A percentile compares a stretch with the other conserved stretches of the same genome.
Conservation (phyloP, 2,113 vertebrate genomes). For the Aegotheles bennettii region DNA sequence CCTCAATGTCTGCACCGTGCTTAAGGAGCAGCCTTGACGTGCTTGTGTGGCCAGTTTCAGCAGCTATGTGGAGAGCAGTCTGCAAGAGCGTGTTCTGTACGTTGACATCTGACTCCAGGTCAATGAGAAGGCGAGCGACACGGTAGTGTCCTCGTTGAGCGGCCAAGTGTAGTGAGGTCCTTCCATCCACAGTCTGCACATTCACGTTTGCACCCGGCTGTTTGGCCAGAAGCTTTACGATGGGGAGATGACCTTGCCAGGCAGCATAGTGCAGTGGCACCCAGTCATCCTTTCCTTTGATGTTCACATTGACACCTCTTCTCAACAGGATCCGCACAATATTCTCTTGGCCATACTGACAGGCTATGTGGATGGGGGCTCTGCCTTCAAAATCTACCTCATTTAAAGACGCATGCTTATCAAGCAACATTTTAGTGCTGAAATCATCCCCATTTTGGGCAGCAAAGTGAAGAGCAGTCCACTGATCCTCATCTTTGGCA, state of each 20-base stretch:
- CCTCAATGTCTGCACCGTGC: constrained; percentile 77
- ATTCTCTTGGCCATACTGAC: constrained; percentile 92
- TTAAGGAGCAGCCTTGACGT: constrained; percentile 89
- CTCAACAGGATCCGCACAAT: constrained; percentile 88
- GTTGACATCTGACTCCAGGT: constrained; percentile 80
- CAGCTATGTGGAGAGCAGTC: constrained; percentile 87
- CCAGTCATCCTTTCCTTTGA: constrained; percentile 89
- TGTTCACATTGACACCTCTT: constrained; percentile 76
- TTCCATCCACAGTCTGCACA: constrained; percentile 83
- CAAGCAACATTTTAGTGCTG: constrained; percentile 87
- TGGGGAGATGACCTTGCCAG: constrained; percentile 93
- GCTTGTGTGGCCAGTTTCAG: constrained; percentile 93
- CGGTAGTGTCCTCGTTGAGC: constrained; percentile 93
- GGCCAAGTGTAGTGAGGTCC: constrained; percentile 89
- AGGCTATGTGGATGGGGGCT: constrained; percentile 89
- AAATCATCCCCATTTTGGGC: constrained; percentile 91
- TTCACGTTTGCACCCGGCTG: constrained; percentile 82
- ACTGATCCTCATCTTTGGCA: constrained; percentile 93
- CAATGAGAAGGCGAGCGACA: constrained; percentile 89
- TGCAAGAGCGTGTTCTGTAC: constrained; percentile 64
- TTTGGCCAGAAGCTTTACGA: constrained; percentile 90
- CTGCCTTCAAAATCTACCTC: constrained; percentile 91
- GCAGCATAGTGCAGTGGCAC: constrained; percentile 89
- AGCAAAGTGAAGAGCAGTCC: constrained; percentile 92
- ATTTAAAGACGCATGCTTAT: constrained; percentile 78